Evolutionary conservation across 2,797 vertebrate species (phyloP).

Genomic region (Enteromius argenteus): DNA sequence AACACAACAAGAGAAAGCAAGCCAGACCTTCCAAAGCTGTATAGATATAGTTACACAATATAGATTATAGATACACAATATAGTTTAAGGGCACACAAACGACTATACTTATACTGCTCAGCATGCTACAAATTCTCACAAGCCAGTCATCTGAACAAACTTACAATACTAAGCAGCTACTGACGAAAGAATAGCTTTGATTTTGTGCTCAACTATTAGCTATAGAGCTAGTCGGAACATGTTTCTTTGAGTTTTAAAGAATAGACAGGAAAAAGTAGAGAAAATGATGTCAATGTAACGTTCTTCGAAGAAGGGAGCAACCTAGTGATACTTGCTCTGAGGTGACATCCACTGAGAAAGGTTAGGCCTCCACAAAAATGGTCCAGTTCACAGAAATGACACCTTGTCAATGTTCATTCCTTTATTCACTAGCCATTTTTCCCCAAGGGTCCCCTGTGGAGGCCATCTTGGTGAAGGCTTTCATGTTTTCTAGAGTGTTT

Average conservation of each 20-base stretch:
- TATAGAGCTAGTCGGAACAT: neutral
- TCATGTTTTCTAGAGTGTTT: slow-evolving; percentile 28
- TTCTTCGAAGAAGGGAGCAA: neutral
- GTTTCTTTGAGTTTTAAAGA: neutral
- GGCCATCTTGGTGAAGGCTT: slow-evolving; percentile 19
- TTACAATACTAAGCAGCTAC: neutral
- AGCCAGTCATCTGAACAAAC: neutral
- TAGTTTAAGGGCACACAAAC: neutral
- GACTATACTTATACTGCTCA: too few relatives aligned
- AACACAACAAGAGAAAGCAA: neutral
- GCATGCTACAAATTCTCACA: neutral
- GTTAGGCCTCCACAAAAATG: slow-evolving; percentile 20
- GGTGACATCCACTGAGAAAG: slow-evolving; percentile 17
- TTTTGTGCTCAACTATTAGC: neutral
- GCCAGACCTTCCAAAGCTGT: neutral
- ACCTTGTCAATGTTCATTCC: slow-evolving; percentile 37
- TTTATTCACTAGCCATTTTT: slow-evolving; percentile 21
- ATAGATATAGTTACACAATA: too few relatives aligned
- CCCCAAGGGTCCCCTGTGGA: slow-evolving; percentile 15
- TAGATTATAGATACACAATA: neutral
- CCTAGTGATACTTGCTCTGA: slow-evolving; percentile 2
- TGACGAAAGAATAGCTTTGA: neutral
- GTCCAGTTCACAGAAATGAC: slow-evolving; percentile 35
- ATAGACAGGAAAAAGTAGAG: neutral
- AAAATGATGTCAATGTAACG: neutral